A percentile compares a stretch with the other conserved stretches of the same genome.
These are phyloP conservation scores for Solenopsis invicta DNA, from an alignment of 1,140 invertebrate genomes.

Conservation along the genomic window DNA sequence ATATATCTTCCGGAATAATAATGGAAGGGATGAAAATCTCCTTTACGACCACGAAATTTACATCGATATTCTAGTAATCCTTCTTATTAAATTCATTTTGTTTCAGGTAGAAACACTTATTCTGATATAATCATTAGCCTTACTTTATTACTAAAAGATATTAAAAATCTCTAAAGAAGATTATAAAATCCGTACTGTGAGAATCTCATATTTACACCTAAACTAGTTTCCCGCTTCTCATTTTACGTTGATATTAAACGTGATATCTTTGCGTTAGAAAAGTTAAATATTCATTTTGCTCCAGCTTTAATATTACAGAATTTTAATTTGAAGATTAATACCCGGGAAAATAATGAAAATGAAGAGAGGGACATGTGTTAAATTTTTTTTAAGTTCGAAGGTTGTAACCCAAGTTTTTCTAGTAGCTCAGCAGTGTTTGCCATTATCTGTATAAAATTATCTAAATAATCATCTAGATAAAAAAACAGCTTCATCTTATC, in stretches of 20 bases:
- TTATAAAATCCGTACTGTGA: not conserved
- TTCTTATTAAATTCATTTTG: not conserved
- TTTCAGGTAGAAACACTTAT: not conserved
- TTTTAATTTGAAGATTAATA: slow-evolving; percentile 1
- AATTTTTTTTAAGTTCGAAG: not conserved
- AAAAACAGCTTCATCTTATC: too few species aligned
- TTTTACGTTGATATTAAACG: slow-evolving; percentile 48
- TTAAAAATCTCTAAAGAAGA: slow-evolving; percentile 10
- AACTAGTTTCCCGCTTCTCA: slow-evolving; percentile 11
- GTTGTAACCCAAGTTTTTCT: not conserved
- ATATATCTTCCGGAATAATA: not conserved
- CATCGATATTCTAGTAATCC: not conserved
- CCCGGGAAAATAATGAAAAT: slow-evolving; percentile 21
- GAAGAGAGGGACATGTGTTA: not conserved
- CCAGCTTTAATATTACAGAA: slow-evolving; percentile 25
- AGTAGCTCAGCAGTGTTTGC: too few species aligned
- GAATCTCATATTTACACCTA: slow-evolving; percentile 43
- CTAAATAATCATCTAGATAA: too few species aligned
- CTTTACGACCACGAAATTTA: not conserved
- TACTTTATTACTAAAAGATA: slow-evolving; percentile 1
- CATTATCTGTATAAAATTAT: too few species aligned
- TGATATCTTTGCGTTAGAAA: slow-evolving; percentile 44
- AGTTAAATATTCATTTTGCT: slow-evolving; percentile 37
- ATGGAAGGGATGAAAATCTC: not conserved
- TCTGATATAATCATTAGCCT: not conserved